A percentile compares a stretch with the other conserved stretches of the same genome.
Conservation (phyloP, 2,113 vertebrate species). For the Nibea albiflora region DNA sequence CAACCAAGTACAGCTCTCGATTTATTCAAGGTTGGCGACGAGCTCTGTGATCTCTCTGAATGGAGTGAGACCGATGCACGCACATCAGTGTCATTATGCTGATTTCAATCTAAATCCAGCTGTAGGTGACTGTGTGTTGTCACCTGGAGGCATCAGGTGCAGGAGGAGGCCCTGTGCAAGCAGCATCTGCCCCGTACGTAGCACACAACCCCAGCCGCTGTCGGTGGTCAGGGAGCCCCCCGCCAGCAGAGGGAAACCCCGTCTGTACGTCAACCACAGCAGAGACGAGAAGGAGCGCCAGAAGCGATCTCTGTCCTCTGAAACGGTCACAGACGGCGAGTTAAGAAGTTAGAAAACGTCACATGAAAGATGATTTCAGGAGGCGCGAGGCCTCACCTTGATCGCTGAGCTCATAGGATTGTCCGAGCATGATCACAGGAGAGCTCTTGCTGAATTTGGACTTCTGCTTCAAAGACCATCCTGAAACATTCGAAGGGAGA, state of each 20-base stretch:
- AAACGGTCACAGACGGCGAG: constrained; percentile 21
- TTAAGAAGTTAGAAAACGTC: neutral
- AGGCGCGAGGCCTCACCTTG: constrained; percentile 77
- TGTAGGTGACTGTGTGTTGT: constrained; percentile 6
- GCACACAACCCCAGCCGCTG: constrained; percentile 93
- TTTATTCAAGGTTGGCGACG: too few species aligned
- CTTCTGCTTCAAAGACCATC: constrained; percentile 88
- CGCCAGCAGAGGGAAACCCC: constrained; percentile 85
- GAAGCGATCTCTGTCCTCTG: constrained; percentile 86
- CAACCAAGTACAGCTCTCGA: neutral
- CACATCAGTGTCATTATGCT: too few species aligned
- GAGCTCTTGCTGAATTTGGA: constrained; percentile 88
- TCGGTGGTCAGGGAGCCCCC: constrained; percentile 87
- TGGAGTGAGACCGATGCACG: too few species aligned
- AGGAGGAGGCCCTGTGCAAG: constrained; percentile 88
- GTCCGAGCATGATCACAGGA: constrained; percentile 86
- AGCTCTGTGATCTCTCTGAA: too few species aligned
- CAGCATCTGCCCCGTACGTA: constrained; percentile 93
- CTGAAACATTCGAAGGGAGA: constrained; percentile 60
- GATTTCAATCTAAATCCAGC: neutral
- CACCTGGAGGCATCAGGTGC: constrained; percentile 88
- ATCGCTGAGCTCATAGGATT: constrained; percentile 82
- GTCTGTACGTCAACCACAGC: constrained; percentile 91
- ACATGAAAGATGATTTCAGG: neutral
- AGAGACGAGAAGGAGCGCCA: constrained; percentile 85